A percentile compares a stretch with the other conserved stretches of the same genome.
phyloP scores from a whole-genome alignment of 1,140 invertebrate species.

The Drosophila truncata region DNA sequence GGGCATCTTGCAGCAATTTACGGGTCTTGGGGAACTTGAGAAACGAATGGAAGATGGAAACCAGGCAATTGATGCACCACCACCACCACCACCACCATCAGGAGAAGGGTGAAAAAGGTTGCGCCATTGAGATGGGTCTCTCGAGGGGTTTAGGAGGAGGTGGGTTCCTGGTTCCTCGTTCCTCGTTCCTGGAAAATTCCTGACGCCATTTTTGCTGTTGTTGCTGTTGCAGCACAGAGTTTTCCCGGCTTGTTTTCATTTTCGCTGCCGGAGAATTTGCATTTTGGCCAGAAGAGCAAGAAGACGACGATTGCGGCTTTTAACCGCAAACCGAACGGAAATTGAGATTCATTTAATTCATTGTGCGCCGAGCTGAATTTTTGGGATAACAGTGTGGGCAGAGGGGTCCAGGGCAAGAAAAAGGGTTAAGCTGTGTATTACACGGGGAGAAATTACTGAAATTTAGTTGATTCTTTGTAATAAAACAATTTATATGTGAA shows the following conservation, averaged over 20 bases:
- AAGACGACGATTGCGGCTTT: conserved; percentile 71
- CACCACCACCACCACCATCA: too few species aligned
- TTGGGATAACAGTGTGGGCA: background rate
- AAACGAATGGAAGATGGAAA: conserved; percentile 48
- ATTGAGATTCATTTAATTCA: conserved; percentile 84
- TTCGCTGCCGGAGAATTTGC: conserved; percentile 70
- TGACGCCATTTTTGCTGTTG: conserved; percentile 51
- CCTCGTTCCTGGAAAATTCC: conserved; percentile 14
- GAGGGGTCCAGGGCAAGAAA: conserved; percentile 1
- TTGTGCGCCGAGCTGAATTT: conserved; percentile 61
- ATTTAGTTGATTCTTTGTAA: too few species aligned
- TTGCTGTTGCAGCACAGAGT: conserved; percentile 36
- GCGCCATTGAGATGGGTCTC: conserved; percentile 6
- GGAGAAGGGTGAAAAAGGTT: conserved; percentile 9
- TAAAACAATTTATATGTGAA: too few species aligned
- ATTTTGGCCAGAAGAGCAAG: conserved; percentile 47
- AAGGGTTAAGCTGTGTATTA: conserved; percentile 59
- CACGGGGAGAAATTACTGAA: background rate
- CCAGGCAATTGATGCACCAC: conserved; percentile 65
- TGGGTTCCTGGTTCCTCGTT: background rate
- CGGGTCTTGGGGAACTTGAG: conserved; percentile 68
- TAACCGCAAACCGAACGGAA: conserved; percentile 83
- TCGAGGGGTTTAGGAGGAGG: background rate
- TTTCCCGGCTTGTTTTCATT: conserved; percentile 78
- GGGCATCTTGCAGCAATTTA: conserved; percentile 83